Evolutionary conservation across 1,140 invertebrate species (phyloP).

Genomic region (Lordiphosa mommai): DNA sequence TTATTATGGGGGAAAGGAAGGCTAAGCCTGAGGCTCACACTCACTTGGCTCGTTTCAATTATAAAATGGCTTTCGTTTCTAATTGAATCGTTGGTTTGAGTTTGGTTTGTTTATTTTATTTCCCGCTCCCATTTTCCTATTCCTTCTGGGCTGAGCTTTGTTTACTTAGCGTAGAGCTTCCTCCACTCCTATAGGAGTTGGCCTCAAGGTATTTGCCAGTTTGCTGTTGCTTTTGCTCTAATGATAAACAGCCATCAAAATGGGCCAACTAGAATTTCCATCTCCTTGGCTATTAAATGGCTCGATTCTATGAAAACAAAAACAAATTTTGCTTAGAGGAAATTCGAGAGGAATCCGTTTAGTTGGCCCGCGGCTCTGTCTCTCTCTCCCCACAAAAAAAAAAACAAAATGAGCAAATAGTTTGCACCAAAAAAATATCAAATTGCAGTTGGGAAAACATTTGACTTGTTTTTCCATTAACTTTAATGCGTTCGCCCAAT

Average conservation of each 20-base stretch:
- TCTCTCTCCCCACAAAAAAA: too few relatives aligned
- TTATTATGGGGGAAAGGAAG: slow-evolving; percentile 36
- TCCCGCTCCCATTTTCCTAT: slow-evolving; percentile 36
- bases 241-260: slow-evolving; percentile 34
- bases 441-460: slow-evolving; percentile 17
- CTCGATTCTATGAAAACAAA: slow-evolving; percentile 27
- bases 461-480: slow-evolving; percentile 24
- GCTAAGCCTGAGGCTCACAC: slow-evolving; percentile 12
- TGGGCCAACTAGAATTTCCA: slow-evolving; percentile 19
- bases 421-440: slow-evolving; percentile 32
- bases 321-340: slow-evolving; percentile 28
- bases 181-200: neutral
- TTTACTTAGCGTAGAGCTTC: slow-evolving; percentile 30
- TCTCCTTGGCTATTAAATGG: slow-evolving; percentile 43
- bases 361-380: slow-evolving; percentile 24
- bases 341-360: slow-evolving; percentile 19
- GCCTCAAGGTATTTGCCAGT: slow-evolving; percentile 22
- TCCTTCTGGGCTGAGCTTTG: slow-evolving; percentile 13
- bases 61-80: slow-evolving; percentile 76
- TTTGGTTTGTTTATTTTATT: slow-evolving; percentile 69
- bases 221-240: slow-evolving; percentile 3
- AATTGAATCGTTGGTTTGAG: slow-evolving; percentile 66
- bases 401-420: slow-evolving; percentile 26
- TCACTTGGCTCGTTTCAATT: slow-evolving; percentile 56
- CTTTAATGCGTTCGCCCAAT: slow-evolving; percentile 16